phyloP scores from a whole-genome alignment of 2,797 vertebrate genomes.

The Heterohyrax brucei region DNA sequence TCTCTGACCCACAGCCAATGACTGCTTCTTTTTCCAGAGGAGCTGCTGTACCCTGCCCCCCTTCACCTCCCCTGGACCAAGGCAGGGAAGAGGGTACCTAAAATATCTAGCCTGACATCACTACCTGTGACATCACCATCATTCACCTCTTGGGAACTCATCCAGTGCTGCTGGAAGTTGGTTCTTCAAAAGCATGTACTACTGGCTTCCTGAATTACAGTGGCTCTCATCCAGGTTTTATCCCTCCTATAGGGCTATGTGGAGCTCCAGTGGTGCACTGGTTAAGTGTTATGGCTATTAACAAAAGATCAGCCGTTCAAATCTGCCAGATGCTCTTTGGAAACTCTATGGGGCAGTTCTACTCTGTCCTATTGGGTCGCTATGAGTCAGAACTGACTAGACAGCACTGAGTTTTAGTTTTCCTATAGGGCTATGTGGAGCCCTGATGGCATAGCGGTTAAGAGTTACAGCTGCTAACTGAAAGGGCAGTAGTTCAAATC shows the following conservation, averaged over 20 bases:
- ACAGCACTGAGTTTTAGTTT: no score
- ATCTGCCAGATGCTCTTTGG: no score
- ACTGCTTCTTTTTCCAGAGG: not conserved
- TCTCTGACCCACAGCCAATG: constrained; percentile 28
- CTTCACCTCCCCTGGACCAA: not conserved
- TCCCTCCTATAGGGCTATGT: not conserved
- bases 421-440: not conserved
- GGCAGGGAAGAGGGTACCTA: not conserved
- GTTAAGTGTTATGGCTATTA: no score
- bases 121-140: not conserved
- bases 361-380: no score
- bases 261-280: no score
- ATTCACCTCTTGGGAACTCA: not conserved
- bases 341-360: no score
- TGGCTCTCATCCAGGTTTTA: not conserved
- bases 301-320: no score
- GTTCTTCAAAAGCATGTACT: not conserved
- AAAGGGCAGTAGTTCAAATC: no score
- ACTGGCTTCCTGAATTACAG: not conserved
- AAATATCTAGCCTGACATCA: not conserved
- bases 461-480: no score
- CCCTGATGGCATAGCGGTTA: no score
- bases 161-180: not conserved
- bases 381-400: not conserved
- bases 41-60: not conserved